Base-by-base conservation (phyloP, 2,113 vertebrate genomes). In the Verasper variegatus region DNA sequence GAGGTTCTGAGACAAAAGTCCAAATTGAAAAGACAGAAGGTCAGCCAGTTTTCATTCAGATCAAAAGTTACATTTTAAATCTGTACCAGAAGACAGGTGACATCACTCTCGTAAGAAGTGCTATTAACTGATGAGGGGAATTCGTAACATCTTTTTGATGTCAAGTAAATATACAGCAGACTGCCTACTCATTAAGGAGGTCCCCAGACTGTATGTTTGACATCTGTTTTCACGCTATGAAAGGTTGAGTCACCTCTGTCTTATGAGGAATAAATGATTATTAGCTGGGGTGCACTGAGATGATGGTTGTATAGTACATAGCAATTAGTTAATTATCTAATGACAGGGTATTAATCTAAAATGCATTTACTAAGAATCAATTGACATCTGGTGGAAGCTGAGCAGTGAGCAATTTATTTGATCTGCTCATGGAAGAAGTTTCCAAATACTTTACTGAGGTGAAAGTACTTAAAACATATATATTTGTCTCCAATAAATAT, bases 201-300 rank as follows among this genome's bases (percentile, higher is more conserved):
- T 18, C 12, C 7, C 27, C 37, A 31, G 52, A 45, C 31, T 35
- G 13, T 27, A 27, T 42, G 10, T 68, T 76, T 63, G 26, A 14
- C 1, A 42, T 71, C 11, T 47, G 69, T 17, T n/a, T 59, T 52
- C 26, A 51, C 49, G 18, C n/a, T 47, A 47, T 56, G 21, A 83
- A 64, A 54, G 20, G 17, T 69, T 68, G 49, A 64, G 37, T 42
- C 40, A 42, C 40, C 40, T 42, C 40, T 42, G 40, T 42, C 12
- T 42, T 11, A 11, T 42, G 10, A 42, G 40, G 40, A 42, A 42
- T 23, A 61, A 24, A n/a, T 61, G 15, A 61, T 27, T 37, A 64
- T 64, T 58, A 42, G 18, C 20, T 21, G 60, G 23, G 45, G 27
- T 66, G 20, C 26, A 14, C 17, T 0, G 55, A 35, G 69, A 61